These are phyloP conservation scores for Prionchulus punctatus DNA, from an alignment of 2,888 invertebrate genomes.

Conservation along the genomic window DNA sequence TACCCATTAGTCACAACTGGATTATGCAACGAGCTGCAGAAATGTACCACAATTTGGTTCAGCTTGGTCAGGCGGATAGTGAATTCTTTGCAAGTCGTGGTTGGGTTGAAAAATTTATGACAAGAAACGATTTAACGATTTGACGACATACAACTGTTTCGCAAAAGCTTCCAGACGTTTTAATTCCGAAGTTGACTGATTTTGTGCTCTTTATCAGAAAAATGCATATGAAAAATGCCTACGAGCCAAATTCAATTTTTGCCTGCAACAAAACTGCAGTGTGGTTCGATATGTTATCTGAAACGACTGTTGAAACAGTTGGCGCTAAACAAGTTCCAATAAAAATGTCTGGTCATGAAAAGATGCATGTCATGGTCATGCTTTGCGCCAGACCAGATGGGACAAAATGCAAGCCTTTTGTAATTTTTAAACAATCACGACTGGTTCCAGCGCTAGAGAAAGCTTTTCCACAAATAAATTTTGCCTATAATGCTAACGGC, in stretches of 20 bases:
- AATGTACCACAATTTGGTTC: not conserved
- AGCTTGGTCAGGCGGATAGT: not conserved
- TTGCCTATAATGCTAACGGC: not conserved
- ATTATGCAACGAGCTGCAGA: not conserved
- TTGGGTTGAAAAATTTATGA: not conserved
- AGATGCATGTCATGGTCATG: slow-evolving; percentile 17
- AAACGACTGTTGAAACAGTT: not conserved
- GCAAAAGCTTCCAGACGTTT: not conserved
- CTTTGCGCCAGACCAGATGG: slow-evolving; percentile 16
- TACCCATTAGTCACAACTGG: not conserved
- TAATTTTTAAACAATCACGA: slow-evolving; percentile 13
- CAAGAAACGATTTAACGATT: not conserved
- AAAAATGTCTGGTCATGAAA: slow-evolving; percentile 18
- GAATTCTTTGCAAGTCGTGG: not conserved
- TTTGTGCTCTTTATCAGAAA: not conserved
- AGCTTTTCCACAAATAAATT: not conserved
- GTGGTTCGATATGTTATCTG: not conserved
- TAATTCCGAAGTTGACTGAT: not conserved
- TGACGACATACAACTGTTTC: not conserved
- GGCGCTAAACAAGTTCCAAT: slow-evolving; percentile 16
- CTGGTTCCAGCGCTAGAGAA: not conserved
- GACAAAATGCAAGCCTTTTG: slow-evolving; percentile 13
- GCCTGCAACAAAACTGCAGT: not conserved
- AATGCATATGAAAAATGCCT: not conserved
- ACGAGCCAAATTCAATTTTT: not conserved